phyloP scores from a whole-genome alignment of 2,113 vertebrate genomes.

The Mobula birostris region DNA sequence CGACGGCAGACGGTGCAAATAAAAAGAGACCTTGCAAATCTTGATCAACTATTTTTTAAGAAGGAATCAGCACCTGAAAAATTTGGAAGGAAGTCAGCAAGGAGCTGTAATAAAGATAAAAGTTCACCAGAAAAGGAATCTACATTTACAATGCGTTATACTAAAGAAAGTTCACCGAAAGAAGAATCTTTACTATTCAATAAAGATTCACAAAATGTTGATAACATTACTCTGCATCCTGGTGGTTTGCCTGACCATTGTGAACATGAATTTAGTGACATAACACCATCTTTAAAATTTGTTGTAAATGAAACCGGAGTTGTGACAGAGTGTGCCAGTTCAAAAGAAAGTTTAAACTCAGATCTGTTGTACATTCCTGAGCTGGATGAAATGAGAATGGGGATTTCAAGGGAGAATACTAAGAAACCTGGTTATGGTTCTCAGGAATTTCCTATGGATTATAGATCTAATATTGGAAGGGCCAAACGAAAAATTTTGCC shows the following conservation, averaged over 20 bases:
- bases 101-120: slow-evolving; percentile 40
- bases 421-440: slow-evolving; percentile 28
- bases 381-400: not conserved
- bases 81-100: slow-evolving; percentile 52
- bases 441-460: slow-evolving; percentile 44
- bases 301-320: not conserved
- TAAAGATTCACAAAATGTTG: not conserved
- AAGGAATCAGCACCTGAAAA: slow-evolving; percentile 60
- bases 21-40: slow-evolving; percentile 75
- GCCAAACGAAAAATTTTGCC: slow-evolving; percentile 72
- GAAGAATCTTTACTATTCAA: not conserved
- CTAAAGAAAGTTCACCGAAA: not conserved
- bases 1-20: slow-evolving; percentile 74
- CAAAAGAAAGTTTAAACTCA: not conserved
- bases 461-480: slow-evolving; percentile 51
- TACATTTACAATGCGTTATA: not conserved
- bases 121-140: slow-evolving; percentile 46
- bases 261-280: not conserved
- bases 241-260: not conserved
- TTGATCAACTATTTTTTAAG: slow-evolving; percentile 60
- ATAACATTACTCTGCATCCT: not conserved
- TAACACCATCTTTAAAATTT: not conserved
- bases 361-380: not conserved
- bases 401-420: not conserved
- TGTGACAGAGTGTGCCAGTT: not conserved